Evolutionary conservation across 2,797 vertebrate genomes (phyloP), one percentile per base, ranked within the genome.

Genomic region (Tenualosa ilisha): DNA sequence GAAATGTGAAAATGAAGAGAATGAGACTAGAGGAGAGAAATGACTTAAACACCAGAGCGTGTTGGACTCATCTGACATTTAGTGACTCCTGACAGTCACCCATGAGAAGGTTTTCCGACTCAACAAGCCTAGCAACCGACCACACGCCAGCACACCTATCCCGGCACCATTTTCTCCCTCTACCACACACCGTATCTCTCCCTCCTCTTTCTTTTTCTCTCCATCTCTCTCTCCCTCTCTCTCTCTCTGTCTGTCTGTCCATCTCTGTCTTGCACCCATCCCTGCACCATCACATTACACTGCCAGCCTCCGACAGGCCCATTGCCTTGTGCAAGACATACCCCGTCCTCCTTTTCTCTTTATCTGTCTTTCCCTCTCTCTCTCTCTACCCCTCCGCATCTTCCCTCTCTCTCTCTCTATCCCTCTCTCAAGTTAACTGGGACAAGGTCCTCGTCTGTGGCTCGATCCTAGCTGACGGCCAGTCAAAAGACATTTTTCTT

Each of bases 381-480:
- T 8, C n/a, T 72, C 20, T 61, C 63, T 24, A 17, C 24, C 26
- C 68, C 50, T 31, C 31, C 54, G 6, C 79, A 24, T 5, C 7
- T n/a, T 13, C 59, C 40, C n/a, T 26, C 49, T 7, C 68, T 26
- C 49, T 7, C 68, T 17, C 63, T 13, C 13, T 7, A 49, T 43
- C 51, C 12, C 13, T 9, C 12, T 3, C 61, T 5, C 49, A 0
- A 40, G 37, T 46, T 83, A 81, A 81, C 84, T 85, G 81, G 68
- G 9, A n/a, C 46, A 53, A n/a, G 49, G 68, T 22, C 51, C 61
- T 84, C 63, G 43, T 82, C 65, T 65, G 5, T 65, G 40, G 17
- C 83, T 88, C 11, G 49, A 85, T 84, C 86, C 82, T 72, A 85
- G 75, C 81, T 85, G 81, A 89, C 84, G 75, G 68, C n/a, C 61